Evolutionary conservation across 2,888 invertebrate species (phyloP).

Genomic region (Pristionchus japonicus): DNA sequence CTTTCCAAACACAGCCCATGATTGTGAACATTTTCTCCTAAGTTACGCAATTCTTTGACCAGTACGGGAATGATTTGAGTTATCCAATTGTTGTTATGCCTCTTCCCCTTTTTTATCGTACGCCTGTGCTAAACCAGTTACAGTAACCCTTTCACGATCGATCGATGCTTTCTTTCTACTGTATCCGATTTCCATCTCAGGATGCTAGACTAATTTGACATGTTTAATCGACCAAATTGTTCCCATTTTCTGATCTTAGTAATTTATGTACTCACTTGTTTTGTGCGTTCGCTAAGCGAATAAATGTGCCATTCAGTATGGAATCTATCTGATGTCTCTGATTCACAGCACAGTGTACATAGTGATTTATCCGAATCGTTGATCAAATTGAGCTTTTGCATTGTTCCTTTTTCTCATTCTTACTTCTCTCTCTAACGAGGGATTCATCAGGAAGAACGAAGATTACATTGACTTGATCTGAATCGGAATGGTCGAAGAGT

Average conservation of each 20-base stretch:
- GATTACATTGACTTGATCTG: not conserved
- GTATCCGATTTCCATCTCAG: constrained; percentile 11
- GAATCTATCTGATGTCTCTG: not conserved
- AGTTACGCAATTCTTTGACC: constrained; percentile 27
- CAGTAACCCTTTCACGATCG: constrained; percentile 29
- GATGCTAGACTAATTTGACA: constrained; percentile 33
- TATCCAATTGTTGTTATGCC: constrained; percentile 16
- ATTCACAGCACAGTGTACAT: not conserved
- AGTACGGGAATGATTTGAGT: constrained; percentile 25
- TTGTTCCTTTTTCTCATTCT: constrained; percentile 5
- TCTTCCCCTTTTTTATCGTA: not conserved
- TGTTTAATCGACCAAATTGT: constrained; percentile 39
- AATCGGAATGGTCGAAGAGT: constrained; percentile 11
- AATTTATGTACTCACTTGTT: constrained; percentile 39
- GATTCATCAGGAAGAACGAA: constrained; percentile 24
- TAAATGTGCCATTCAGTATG: constrained; percentile 43
- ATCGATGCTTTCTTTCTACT: constrained; percentile 34
- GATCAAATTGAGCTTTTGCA: not conserved
- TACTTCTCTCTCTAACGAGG: constrained; percentile 26
- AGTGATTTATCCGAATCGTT: not conserved
- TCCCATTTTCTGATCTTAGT: not conserved
- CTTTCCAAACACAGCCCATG: constrained; percentile 19
- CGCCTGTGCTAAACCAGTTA: constrained; percentile 18
- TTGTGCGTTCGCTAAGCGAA: constrained; percentile 40
- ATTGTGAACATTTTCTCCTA: constrained; percentile 35